These are phyloP conservation scores for Carcharodon carcharias DNA, from an alignment of 2,797 vertebrate genomes.

Conservation along the genomic window DNA sequence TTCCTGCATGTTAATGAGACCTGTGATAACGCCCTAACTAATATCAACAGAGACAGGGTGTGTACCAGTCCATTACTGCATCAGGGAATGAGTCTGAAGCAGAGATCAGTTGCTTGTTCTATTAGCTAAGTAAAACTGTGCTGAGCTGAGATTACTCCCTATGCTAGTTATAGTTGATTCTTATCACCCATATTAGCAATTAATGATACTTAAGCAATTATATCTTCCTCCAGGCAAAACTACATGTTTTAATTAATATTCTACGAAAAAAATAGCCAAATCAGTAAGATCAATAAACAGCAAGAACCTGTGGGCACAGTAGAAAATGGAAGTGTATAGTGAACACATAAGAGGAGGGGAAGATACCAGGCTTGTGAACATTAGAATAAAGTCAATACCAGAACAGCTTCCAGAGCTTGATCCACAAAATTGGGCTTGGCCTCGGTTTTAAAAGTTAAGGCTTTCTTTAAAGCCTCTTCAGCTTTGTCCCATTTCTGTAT, in stretches of 20 bases:
- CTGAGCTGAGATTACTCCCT: background rate
- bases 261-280: background rate
- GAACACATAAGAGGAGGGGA: background rate
- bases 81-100: background rate
- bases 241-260: background rate
- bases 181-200: background rate
- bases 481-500: slow-evolving; percentile 77
- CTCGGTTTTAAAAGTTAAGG: slow-evolving; percentile 66
- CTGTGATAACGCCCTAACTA: background rate
- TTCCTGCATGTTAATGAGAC: background rate
- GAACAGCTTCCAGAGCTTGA: slow-evolving; percentile 73
- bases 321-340: background rate
- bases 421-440: slow-evolving; percentile 66
- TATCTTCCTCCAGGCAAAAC: background rate
- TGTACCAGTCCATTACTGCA: background rate
- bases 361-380: background rate
- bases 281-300: background rate
- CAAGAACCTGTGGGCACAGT: background rate
- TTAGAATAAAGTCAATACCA: slow-evolving; percentile 57
- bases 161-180: background rate
- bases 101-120: background rate
- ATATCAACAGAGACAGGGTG: background rate
- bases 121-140: background rate
- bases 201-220: background rate
- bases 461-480: slow-evolving; percentile 68